Base-by-base conservation (phyloP, 2,888 invertebrate genomes). In the Meandrusa payeni region DNA sequence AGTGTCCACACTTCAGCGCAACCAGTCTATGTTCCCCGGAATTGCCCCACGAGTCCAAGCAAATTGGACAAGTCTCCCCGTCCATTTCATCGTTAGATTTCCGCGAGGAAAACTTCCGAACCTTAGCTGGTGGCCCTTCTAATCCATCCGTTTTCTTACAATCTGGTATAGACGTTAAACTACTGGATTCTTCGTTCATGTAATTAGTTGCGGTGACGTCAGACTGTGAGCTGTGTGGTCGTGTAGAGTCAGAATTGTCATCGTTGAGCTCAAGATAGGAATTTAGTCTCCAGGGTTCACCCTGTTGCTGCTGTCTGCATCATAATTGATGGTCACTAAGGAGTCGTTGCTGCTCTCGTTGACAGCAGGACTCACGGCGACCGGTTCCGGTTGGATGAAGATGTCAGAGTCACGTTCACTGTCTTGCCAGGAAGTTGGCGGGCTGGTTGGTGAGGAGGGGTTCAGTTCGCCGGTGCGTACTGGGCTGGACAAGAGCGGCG, bases 1-100 rank as follows among this genome's bases (percentile, higher is more conserved):
- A 76, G 78, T 98, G 98, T 0, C 98, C 98, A 74, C 98, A 98
- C 63, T 93, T 93, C 4, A 98, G 78, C 0, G 95, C 93, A n/a
- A 94, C 93, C 1, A 98, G 79, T 38, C 97, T 89, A 71, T 98
- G 98, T 0, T 90, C 91, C 0, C 97, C 98, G 0, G 93, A 91
- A 67, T 93, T 95, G 2, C 94, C 94, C 95, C 97, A 98, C 1
- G 90, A 78, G 41, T 97, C 97, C 50, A 97, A 88, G 66, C 98
- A 98, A 51, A 98, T 97, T 0, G 96, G 92, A 59, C 98, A 98
- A 0, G 90, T 89, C 60, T 91, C 90, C 0, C 93, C 94, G 33
- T 93, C 93, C 28, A 91, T 90, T 1, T 91, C 91, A 1, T 70
- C 72, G 0, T 51, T 48, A 5, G 38, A 27, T 34, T 52, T 50